Evolutionary conservation across 2,113 vertebrate genomes (phyloP).

Genomic region (Rynchops niger): DNA sequence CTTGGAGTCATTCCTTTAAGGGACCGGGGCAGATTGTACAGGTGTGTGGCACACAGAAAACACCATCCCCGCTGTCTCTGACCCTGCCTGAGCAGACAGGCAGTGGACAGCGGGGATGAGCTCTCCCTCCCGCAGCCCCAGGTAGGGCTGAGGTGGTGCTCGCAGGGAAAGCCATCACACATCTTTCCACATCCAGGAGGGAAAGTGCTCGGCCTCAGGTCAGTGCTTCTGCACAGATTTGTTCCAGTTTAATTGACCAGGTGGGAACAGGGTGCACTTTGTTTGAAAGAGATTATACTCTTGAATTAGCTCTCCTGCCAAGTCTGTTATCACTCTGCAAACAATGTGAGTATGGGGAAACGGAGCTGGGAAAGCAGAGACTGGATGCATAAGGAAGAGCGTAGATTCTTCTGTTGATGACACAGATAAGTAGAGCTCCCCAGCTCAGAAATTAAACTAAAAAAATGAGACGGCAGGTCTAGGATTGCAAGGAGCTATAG

Average conservation of each 20-base stretch:
- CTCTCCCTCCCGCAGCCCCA: not conserved
- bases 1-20: not conserved
- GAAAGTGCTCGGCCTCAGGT: constrained; percentile 41
- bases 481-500: not conserved
- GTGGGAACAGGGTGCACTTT: constrained; percentile 56
- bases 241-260: constrained; percentile 62
- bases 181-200: constrained; percentile 23
- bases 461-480: not conserved
- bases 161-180: not conserved
- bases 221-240: constrained; percentile 54
- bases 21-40: not conserved
- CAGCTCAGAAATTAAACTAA: not conserved
- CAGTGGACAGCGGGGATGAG: not conserved
- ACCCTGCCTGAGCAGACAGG: not conserved
- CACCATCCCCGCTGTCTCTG: not conserved
- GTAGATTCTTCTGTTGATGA: constrained; percentile 35
- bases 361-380: constrained; percentile 40
- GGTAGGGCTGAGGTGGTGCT: not conserved
- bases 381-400: constrained; percentile 33
- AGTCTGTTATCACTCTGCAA: constrained; percentile 59
- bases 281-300: constrained; percentile 49
- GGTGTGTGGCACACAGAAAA: not conserved
- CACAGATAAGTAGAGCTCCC: constrained; percentile 37
- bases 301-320: constrained; percentile 60
- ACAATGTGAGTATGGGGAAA: constrained; percentile 63